Evolutionary conservation across 2,113 vertebrate species (phyloP).

Genomic region (Actinemys pallida): DNA sequence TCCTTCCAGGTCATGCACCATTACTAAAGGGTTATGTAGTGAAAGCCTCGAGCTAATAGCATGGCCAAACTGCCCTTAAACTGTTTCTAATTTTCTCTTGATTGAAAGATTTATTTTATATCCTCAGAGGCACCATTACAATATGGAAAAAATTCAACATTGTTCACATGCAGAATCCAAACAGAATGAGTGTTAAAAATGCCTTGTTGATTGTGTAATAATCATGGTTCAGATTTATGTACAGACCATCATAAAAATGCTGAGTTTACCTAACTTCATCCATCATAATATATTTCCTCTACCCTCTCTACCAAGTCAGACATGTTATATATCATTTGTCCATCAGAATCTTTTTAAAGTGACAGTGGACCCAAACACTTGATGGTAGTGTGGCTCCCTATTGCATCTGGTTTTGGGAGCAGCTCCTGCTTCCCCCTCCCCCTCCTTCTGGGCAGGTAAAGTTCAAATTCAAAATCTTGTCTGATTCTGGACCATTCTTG

Average conservation of each 20-base stretch:
- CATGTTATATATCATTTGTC: not conserved
- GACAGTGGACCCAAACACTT: not conserved
- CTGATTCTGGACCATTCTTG: fast-evolving
- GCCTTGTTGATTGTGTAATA: not conserved
- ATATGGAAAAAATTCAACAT: slow-evolving; percentile 7
- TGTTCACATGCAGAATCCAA: slow-evolving; percentile 39
- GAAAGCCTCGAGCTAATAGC: slow-evolving; percentile 32
- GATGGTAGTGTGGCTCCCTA: not conserved
- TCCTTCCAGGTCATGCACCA: slow-evolving; percentile 51
- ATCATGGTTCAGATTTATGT: not conserved
- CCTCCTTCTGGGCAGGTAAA: not conserved
- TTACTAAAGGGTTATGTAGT: slow-evolving; percentile 36
- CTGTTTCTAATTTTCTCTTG: slow-evolving; percentile 50
- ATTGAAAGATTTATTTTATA: slow-evolving; percentile 38
- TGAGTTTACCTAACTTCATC: not conserved
- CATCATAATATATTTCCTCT: not conserved
- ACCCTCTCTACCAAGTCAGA: not conserved
- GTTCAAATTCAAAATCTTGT: not conserved
- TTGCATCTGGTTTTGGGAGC: fast-evolving
- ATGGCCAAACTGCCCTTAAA: slow-evolving; percentile 16
- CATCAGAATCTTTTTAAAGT: not conserved
- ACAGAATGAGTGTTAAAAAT: slow-evolving; percentile 7
- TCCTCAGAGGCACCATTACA: slow-evolving; percentile 10
- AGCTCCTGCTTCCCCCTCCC: not conserved
- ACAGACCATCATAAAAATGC: not conserved